phyloP scores from a whole-genome alignment of 2,888 invertebrate species.

The Leptopterna dolabrata region DNA sequence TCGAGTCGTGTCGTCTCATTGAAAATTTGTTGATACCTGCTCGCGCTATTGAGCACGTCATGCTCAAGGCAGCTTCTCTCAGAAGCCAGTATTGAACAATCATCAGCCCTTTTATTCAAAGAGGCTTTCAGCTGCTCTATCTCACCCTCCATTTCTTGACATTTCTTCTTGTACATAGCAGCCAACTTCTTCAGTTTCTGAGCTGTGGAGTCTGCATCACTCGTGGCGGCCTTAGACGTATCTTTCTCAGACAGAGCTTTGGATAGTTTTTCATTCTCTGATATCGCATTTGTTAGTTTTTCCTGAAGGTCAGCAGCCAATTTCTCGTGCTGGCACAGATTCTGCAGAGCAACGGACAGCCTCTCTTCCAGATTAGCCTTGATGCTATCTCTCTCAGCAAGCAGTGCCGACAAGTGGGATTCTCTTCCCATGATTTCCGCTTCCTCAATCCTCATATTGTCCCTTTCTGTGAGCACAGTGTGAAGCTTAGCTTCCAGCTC shows the following conservation, averaged over 20 bases:
- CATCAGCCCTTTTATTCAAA: background rate
- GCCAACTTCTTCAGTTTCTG: conserved; percentile 81
- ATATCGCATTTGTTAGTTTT: background rate
- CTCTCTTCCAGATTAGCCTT: background rate
- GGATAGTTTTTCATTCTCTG: conserved; percentile 36
- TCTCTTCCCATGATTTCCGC: background rate
- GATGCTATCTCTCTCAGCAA: background rate
- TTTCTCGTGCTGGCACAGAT: background rate
- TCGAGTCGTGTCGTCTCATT: conserved; percentile 23
- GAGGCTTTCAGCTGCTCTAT: conserved; percentile 39
- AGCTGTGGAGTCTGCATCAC: background rate
- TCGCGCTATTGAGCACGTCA: conserved; percentile 15
- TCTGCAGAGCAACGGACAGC: background rate
- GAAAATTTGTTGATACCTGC: conserved; percentile 8
- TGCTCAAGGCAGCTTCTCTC: conserved; percentile 25
- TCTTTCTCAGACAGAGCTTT: background rate
- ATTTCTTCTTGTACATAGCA: conserved; percentile 76
- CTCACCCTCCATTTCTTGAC: conserved; percentile 73
- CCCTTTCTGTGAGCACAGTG: background rate
- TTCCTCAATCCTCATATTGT: background rate
- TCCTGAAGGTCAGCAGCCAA: background rate
- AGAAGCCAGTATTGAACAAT: conserved; percentile 27
- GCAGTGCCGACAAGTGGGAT: background rate
- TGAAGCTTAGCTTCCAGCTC: conserved; percentile 22
- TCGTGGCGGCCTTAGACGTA: background rate